phyloP scores from a whole-genome alignment of 2,113 vertebrate genomes.

The Poeciliopsis retropinna region DNA sequence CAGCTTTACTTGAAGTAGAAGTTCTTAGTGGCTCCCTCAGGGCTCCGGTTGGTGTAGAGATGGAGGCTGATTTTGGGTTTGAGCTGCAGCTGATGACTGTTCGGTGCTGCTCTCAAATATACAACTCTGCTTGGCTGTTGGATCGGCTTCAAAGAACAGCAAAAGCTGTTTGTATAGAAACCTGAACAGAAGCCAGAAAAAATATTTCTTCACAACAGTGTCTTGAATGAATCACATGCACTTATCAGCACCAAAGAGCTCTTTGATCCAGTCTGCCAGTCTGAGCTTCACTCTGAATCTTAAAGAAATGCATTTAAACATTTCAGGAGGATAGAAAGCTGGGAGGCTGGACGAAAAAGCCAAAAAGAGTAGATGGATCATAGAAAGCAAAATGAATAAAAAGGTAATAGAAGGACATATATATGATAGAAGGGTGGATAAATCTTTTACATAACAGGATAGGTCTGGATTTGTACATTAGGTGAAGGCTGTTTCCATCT shows the following conservation, averaged over 20 bases:
- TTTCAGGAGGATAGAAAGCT: neutral
- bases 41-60: constrained; percentile 83
- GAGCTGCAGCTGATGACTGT: constrained; percentile 77
- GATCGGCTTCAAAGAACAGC: constrained; percentile 77
- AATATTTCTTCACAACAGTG: constrained; percentile 15
- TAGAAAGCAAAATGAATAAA: neutral
- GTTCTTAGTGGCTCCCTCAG: constrained; percentile 75
- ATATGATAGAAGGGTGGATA: neutral
- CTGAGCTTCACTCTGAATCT: constrained; percentile 5
- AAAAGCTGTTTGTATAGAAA: constrained; percentile 89
- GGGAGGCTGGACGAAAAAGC: neutral
- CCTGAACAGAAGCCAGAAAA: constrained; percentile 67
- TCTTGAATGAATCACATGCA: constrained; percentile 11
- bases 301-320: neutral
- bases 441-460: neutral
- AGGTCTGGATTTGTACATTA: neutral
- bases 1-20: constrained; percentile 61
- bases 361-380: neutral
- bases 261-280: neutral
- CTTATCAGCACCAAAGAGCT: neutral
- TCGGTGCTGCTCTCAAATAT: constrained; percentile 78
- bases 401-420: no score
- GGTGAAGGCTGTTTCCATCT: neutral
- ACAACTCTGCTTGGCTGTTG: constrained; percentile 71
- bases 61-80: constrained; percentile 85